Evolutionary conservation across 1,140 invertebrate species (phyloP).

Genomic region (Pseudomyrmex concolor): DNA sequence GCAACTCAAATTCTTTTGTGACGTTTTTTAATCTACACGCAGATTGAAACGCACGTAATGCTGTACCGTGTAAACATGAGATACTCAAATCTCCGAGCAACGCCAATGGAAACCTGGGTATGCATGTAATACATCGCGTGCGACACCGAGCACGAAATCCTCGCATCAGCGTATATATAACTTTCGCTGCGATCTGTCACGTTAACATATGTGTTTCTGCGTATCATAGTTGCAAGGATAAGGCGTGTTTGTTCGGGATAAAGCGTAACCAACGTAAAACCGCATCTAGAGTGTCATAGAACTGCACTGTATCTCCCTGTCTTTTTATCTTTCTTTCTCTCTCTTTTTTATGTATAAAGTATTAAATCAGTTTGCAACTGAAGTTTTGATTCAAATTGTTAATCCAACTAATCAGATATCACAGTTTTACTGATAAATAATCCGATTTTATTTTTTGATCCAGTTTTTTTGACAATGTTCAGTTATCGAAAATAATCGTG

Average conservation of each 20-base stretch:
- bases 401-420: not conserved
- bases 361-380: not conserved
- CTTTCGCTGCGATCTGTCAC: slow-evolving; percentile 45
- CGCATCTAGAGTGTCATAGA: not conserved
- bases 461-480: too few relatives aligned
- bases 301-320: not conserved
- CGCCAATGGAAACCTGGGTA: slow-evolving; percentile 49
- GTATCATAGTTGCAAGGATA: slow-evolving; percentile 41
- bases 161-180: slow-evolving; percentile 51
- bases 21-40: slow-evolving; percentile 25
- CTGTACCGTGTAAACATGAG: slow-evolving; percentile 25
- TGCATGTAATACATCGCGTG: slow-evolving; percentile 54
- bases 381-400: not conserved
- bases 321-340: too few relatives aligned
- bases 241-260: not conserved
- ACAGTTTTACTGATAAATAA: too few relatives aligned
- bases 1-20: not conserved
- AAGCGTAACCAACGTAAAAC: slow-evolving; percentile 3
- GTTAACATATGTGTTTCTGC: slow-evolving; percentile 37
- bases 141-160: slow-evolving; percentile 43
- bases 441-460: too few relatives aligned
- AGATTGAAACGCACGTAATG: slow-evolving; percentile 4
- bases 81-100: slow-evolving; percentile 29
- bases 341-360: not conserved
- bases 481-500: not conserved